A percentile compares a stretch with the other conserved stretches of the same genome.
phyloP scores from a whole-genome alignment of 1,140 invertebrate genomes.

The Drosophila murphyi region DNA sequence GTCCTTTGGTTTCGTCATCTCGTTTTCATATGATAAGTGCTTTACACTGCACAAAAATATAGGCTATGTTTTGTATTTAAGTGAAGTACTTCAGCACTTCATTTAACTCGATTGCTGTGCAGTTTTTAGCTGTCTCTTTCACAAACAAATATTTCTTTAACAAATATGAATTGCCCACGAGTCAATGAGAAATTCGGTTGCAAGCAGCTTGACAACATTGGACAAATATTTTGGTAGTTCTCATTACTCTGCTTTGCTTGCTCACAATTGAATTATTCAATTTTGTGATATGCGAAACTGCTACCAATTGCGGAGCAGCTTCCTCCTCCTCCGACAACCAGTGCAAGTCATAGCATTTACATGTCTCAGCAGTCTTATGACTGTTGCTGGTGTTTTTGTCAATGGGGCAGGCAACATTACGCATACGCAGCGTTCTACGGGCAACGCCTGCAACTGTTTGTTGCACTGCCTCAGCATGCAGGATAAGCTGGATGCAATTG shows the following conservation, averaged over 20 bases:
- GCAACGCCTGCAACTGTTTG: slow-evolving; percentile 38
- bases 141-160: background rate
- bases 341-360: slow-evolving; percentile 25
- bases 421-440: slow-evolving; percentile 59
- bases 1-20: slow-evolving; percentile 14
- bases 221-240: slow-evolving; percentile 62
- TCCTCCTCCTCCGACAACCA: background rate
- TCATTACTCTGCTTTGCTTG: slow-evolving; percentile 59
- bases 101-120: too few species aligned
- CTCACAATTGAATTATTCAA: slow-evolving; percentile 37
- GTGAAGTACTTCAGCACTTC: too few species aligned
- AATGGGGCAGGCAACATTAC: slow-evolving; percentile 59
- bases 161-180: background rate
- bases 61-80: background rate
- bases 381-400: slow-evolving; percentile 27
- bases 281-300: slow-evolving; percentile 10
- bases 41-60: slow-evolving; percentile 2
- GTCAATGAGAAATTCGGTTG: background rate
- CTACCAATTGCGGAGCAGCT: background rate
- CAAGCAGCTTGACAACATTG: slow-evolving; percentile 7
- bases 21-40: slow-evolving; percentile 20
- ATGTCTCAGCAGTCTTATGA: slow-evolving; percentile 18
- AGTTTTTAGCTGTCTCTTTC: background rate
- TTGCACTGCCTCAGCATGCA: slow-evolving; percentile 52
- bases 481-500: slow-evolving; percentile 47